phyloP scores from a whole-genome alignment of 2,113 vertebrate species.

The Neogale vison region DNA sequence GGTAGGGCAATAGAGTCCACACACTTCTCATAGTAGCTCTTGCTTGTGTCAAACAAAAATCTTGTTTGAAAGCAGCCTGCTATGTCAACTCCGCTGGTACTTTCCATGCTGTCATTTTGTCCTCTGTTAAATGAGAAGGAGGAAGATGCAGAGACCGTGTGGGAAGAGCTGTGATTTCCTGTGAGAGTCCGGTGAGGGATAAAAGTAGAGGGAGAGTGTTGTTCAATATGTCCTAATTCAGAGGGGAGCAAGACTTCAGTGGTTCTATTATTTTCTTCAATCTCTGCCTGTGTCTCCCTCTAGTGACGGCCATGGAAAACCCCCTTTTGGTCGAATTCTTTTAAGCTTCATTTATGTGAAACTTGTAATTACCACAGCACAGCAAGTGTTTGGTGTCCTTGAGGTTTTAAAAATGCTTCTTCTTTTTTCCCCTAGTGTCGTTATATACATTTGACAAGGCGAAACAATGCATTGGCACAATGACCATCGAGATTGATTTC shows the following conservation, averaged over 20 bases:
- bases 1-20: not conserved
- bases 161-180: not conserved
- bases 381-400: not conserved
- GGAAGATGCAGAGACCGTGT: not conserved
- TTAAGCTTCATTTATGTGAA: not conserved
- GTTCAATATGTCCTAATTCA: not conserved
- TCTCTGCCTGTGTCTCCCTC: not conserved
- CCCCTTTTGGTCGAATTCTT: not conserved
- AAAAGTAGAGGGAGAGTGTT: not conserved
- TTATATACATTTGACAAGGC: constrained; percentile 94
- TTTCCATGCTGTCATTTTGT: not conserved
- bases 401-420: not conserved
- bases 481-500: constrained; percentile 96
- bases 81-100: not conserved
- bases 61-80: not conserved
- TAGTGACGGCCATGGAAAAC: not conserved
- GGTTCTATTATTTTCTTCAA: not conserved
- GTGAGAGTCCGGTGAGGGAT: not conserved
- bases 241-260: not conserved
- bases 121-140: not conserved
- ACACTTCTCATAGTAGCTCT: not conserved
- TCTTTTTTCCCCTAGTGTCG: constrained; percentile 83
- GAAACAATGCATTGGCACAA: constrained; percentile 93
- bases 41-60: not conserved
- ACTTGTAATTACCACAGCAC: not conserved